A percentile compares a stretch with the other conserved stretches of the same genome.
Evolutionary conservation across 1,140 invertebrate genomes (phyloP).

Genomic region (Nomia melanderi): DNA sequence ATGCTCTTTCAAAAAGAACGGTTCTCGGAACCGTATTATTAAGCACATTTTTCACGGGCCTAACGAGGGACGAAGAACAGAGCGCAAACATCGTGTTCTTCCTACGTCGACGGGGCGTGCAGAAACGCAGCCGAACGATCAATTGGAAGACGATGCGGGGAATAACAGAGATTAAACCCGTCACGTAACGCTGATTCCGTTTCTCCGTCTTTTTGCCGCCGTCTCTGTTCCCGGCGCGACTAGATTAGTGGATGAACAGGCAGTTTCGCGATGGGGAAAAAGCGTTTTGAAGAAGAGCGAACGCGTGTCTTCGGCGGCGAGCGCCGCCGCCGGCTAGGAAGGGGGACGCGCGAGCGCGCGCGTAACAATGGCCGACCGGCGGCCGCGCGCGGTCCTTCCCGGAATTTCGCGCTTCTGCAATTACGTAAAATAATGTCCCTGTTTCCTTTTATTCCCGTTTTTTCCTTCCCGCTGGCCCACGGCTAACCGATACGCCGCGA

Average conservation of each 20-base stretch:
- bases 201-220: no score
- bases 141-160: no score
- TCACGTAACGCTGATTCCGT: background rate
- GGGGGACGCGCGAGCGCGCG: background rate
- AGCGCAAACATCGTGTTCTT: no score
- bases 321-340: no score
- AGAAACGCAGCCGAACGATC: no score
- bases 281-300: no score
- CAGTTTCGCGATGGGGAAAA: slow-evolving; percentile 6
- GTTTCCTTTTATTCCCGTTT: background rate
- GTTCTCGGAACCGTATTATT: no score
- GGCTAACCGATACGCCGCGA: slow-evolving; percentile 8
- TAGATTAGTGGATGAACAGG: slow-evolving; percentile 10
- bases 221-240: background rate
- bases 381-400: background rate
- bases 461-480: background rate
- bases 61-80: no score
- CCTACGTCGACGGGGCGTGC: no score
- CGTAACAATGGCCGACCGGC: background rate
- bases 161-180: background rate
- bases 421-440: slow-evolving; percentile 45
- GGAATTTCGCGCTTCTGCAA: slow-evolving; percentile 49
- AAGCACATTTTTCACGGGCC: no score
- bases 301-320: background rate
- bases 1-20: no score